Conservation (phyloP, 2,888 invertebrate genomes). For the Clunio marinus region DNA sequence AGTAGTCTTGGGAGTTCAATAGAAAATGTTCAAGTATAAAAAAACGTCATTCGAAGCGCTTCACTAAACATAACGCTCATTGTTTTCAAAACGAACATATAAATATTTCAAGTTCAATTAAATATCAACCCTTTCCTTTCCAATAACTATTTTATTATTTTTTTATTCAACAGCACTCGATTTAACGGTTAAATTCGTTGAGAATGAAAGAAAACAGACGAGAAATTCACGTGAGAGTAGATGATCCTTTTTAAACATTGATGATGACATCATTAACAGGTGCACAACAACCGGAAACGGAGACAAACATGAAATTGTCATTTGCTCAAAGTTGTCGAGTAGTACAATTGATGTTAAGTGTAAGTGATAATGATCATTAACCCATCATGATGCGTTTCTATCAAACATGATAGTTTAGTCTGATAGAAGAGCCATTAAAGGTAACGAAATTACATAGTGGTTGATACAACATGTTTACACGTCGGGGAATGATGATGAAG, state of each 20-base stretch:
- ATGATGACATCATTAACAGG: slow-evolving; percentile 24
- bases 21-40: no score
- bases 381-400: no score
- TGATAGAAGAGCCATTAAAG: slow-evolving; percentile 25
- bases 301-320: slow-evolving; percentile 33
- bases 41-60: slow-evolving; percentile 28
- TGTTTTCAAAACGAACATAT: not conserved
- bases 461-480: slow-evolving; percentile 16
- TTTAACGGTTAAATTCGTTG: slow-evolving; percentile 17
- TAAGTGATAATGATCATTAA: not conserved
- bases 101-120: slow-evolving; percentile 37
- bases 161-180: not conserved
- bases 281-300: slow-evolving; percentile 27
- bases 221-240: not conserved
- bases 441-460: slow-evolving; percentile 21
- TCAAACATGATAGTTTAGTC: not conserved
- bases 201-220: not conserved
- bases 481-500: not conserved
- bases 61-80: slow-evolving; percentile 26
- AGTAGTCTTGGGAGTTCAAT: no score
- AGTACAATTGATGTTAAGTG: not conserved
- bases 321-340: not conserved
- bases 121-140: slow-evolving; percentile 36
- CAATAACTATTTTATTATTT: no score
- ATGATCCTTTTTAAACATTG: not conserved